These are phyloP conservation scores for Crocallis elinguaria DNA, from an alignment of 2,888 invertebrate species.

Conservation along the genomic window DNA sequence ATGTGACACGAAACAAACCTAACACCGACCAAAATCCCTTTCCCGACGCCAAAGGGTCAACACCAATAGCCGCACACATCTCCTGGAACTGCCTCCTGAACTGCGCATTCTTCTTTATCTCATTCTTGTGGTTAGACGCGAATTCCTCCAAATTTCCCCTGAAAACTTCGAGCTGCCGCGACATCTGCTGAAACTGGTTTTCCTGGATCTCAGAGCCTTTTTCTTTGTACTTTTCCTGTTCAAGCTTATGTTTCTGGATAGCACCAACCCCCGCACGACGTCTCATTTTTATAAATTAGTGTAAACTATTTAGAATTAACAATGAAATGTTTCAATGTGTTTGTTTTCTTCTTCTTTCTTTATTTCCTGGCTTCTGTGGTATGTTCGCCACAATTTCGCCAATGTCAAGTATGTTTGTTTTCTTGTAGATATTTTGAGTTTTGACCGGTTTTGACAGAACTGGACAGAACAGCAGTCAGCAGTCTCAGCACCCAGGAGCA, in stretches of 20 bases:
- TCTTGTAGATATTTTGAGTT: no score
- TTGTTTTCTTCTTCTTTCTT: no score
- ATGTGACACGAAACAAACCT: constrained; percentile 57
- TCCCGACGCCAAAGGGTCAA: constrained; percentile 98
- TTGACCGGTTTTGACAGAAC: no score
- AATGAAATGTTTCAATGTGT: no score
- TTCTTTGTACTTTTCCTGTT: constrained; percentile 95
- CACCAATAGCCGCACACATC: constrained; percentile 99
- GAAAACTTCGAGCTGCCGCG: constrained; percentile 97
- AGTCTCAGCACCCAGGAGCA: no score
- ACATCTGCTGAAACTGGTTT: constrained; percentile 96
- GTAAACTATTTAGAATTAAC: no score
- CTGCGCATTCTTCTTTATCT: constrained; percentile 97
- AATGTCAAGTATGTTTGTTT: no score
- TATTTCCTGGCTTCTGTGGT: no score
- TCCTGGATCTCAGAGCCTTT: constrained; percentile 97
- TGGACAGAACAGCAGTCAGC: no score
- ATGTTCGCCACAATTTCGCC: no score
- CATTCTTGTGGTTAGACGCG: constrained; percentile 96
- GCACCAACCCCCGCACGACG: constrained; percentile 94
- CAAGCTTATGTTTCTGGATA: constrained; percentile 93
- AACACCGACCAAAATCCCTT: constrained; percentile 99
- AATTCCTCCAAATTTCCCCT: constrained; percentile 97
- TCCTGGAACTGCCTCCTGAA: constrained; percentile 98
- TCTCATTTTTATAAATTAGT: constrained; percentile 84